These are phyloP conservation scores for Rhombomys opimus DNA, from an alignment of 2,113 vertebrate genomes.

Conservation along the genomic window DNA sequence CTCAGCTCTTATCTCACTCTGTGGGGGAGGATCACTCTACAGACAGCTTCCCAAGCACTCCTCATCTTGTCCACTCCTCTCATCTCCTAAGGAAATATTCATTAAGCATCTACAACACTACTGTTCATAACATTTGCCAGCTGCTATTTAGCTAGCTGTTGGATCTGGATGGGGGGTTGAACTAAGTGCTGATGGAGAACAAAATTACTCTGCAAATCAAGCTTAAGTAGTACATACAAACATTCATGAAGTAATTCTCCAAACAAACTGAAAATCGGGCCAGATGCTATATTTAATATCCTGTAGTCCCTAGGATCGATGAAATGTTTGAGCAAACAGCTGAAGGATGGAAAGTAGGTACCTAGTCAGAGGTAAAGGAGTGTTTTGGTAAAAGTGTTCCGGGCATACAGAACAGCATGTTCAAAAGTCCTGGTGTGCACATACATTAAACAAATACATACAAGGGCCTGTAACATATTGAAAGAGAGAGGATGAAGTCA, in stretches of 20 bases:
- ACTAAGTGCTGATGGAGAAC: too few relatives aligned
- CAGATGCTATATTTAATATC: not conserved
- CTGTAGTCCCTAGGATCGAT: not conserved
- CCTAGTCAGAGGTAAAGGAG: not conserved
- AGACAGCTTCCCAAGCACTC: too few relatives aligned
- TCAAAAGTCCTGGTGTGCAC: not conserved
- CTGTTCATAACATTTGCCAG: not conserved
- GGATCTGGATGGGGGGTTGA: not conserved
- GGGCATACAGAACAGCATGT: not conserved
- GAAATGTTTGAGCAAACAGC: not conserved
- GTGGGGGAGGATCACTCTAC: fast-evolving
- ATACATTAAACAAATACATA: fast-evolving
- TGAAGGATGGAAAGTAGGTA: not conserved
- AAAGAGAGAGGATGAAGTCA: not conserved
- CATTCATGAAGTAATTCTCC: too few relatives aligned
- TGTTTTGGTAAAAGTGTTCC: not conserved
- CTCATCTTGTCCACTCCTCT: too few relatives aligned
- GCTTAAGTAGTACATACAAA: not conserved
- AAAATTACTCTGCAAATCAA: not conserved
- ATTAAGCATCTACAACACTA: not conserved
- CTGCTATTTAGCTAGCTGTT: not conserved
- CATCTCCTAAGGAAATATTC: not conserved
- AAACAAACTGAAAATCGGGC: not conserved
- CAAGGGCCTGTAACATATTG: not conserved
- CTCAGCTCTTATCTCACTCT: not conserved